These are phyloP conservation scores for Leptura quadrifasciata DNA, from an alignment of 2,888 invertebrate genomes.

Conservation along the genomic window DNA sequence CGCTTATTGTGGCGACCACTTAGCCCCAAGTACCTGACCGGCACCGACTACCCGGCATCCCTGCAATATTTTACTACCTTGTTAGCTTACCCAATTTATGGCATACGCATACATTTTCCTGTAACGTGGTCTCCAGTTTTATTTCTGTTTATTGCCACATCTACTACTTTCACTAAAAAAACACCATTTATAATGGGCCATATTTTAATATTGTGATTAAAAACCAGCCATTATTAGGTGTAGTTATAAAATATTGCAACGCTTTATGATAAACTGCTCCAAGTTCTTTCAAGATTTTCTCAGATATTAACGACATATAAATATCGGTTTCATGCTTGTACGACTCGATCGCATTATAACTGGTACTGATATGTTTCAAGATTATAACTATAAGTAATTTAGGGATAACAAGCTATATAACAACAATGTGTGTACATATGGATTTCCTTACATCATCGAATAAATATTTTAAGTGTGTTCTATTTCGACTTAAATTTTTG, in stretches of 20 bases:
- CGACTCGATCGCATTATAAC: neutral
- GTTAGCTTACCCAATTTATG: slow-evolving; percentile 57
- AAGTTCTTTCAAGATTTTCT: neutral
- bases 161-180: slow-evolving; percentile 18
- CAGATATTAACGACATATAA: neutral
- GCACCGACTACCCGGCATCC: slow-evolving; percentile 60
- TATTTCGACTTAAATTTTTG: neutral
- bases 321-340: slow-evolving; percentile 1
- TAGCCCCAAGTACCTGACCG: slow-evolving; percentile 73
- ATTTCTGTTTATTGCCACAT: slow-evolving; percentile 44
- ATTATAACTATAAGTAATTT: neutral
- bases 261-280: slow-evolving; percentile 5
- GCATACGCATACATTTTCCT: slow-evolving; percentile 52
- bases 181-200: slow-evolving; percentile 38
- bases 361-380: neutral
- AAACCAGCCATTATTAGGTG: slow-evolving; percentile 18
- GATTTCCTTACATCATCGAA: neutral
- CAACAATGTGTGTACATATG: neutral
- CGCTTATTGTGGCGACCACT: slow-evolving; percentile 69
- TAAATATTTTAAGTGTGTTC: neutral
- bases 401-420: neutral
- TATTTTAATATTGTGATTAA: slow-evolving; percentile 5
- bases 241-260: slow-evolving; percentile 7
- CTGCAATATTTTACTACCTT: slow-evolving; percentile 52
- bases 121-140: slow-evolving; percentile 59